Evolutionary conservation across 1,140 invertebrate species (phyloP).

Genomic region (Zaprionus vittiger): DNA sequence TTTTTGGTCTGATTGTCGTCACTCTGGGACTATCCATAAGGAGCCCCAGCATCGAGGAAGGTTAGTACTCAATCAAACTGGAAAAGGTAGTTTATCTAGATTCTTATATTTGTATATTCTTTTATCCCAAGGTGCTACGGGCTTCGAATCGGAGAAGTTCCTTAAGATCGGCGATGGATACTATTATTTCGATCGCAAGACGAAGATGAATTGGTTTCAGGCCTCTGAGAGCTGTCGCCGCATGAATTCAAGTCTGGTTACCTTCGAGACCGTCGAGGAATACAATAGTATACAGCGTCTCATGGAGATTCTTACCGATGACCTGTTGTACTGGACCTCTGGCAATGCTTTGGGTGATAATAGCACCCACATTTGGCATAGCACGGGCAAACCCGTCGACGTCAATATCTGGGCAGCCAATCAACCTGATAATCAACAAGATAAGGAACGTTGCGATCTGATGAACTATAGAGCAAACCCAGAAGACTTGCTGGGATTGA

Average conservation of each 20-base stretch:
- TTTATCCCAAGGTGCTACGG: not conserved
- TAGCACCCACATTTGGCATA: not conserved
- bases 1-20: not conserved
- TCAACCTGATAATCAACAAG: not conserved
- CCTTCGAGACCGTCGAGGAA: not conserved
- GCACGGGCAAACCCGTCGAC: not conserved
- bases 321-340: not conserved
- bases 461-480: not conserved
- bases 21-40: not conserved
- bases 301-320: not conserved
- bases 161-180: slow-evolving; percentile 1
- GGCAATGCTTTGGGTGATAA: not conserved
- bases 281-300: not conserved
- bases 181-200: not conserved
- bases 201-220: not conserved
- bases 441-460: not conserved
- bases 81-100: not conserved
- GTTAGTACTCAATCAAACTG: not conserved
- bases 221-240: not conserved
- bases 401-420: not conserved
- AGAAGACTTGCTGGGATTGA: not conserved
- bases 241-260: not conserved
- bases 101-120: not conserved
- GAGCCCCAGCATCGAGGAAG: not conserved
- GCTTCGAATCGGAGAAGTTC: not conserved